Evolutionary conservation across 2,797 vertebrate genomes (phyloP).

Genomic region (Tenualosa ilisha): DNA sequence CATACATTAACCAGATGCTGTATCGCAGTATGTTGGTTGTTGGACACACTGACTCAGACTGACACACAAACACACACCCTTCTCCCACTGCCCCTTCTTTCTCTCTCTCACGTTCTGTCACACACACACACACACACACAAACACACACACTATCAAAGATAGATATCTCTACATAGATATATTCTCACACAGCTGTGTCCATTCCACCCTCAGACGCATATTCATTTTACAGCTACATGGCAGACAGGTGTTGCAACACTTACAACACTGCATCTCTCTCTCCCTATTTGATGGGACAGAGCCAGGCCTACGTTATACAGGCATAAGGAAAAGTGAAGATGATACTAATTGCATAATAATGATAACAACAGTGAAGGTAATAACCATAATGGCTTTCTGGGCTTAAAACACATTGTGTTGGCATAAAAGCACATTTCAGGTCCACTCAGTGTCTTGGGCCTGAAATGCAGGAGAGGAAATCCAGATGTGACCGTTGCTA

Average conservation of each 20-base stretch:
- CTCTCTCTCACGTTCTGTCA: not conserved
- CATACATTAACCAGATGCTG: not conserved
- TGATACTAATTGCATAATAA: conserved; percentile 55
- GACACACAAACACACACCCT: not conserved
- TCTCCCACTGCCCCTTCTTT: not conserved
- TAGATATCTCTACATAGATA: not conserved
- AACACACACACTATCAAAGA: not conserved
- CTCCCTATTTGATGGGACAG: not conserved
- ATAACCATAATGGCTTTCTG: conserved; percentile 55
- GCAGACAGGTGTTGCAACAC: not conserved
- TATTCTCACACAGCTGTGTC: not conserved
- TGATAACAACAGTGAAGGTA: conserved; percentile 55
- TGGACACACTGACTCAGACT: not conserved
- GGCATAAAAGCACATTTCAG: conserved; percentile 53
- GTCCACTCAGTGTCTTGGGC: conserved; percentile 54
- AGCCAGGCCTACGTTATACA: not conserved
- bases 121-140: not conserved
- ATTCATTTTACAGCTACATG: not conserved
- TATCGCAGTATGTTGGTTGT: not conserved
- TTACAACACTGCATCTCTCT: not conserved
- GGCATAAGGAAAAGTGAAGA: conserved; percentile 41
- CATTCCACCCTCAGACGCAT: not conserved
- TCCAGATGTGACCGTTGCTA: conserved; percentile 68
- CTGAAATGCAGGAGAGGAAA: conserved; percentile 49
- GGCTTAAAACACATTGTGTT: conserved; percentile 52